Evolutionary conservation across 2,113 vertebrate genomes (phyloP), one percentile per base, ranked within the genome.

Genomic region (Condylura cristata): DNA sequence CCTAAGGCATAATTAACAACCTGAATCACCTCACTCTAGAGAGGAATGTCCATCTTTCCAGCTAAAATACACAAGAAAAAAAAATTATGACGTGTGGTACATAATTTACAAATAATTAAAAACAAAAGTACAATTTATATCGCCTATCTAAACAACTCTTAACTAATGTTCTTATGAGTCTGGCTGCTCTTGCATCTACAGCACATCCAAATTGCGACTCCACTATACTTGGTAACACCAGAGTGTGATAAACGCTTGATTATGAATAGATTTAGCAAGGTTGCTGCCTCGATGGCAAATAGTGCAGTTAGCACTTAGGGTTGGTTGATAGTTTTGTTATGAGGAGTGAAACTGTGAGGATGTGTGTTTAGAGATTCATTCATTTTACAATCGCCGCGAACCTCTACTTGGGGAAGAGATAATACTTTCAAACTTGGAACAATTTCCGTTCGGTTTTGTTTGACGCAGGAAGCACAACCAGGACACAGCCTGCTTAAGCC

Each of bases 121-220:
- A 4, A 17, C 18, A 39, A 34, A 41, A 56, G 22, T 56, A 22
- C 20, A 22, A 8, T 37, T 13, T 37, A 30, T n/a, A 22, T 18
- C 28, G 8, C 3, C 24, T 14, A 41, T 2, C 5, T 0, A 60
- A 13, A 24, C 16, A 30, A 28, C 0, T 30, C 53, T 14, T 18
- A 18, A 24, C 6, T 51, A n/a, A 51, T 51, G 18, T 18, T 51
- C 22, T n/a, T 75, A 41, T 76, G 30, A 76, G 20, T n/a, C 24
- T 51, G 76, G 48, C n/a, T 79, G 34, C 20, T 56, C 53, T 56
- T 56, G 53, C 18, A 56, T 56, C 53, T 53, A 18, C 48, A 56
- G 37, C 32, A 34, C 16, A 41, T 16, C 46, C 41, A 70, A 44
- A 44, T 44, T 11, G 56, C 41, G 63, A 39, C 30, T 39, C 41